Conservation (phyloP, 2,113 vertebrate species). For the Myiopsitta monachus region DNA sequence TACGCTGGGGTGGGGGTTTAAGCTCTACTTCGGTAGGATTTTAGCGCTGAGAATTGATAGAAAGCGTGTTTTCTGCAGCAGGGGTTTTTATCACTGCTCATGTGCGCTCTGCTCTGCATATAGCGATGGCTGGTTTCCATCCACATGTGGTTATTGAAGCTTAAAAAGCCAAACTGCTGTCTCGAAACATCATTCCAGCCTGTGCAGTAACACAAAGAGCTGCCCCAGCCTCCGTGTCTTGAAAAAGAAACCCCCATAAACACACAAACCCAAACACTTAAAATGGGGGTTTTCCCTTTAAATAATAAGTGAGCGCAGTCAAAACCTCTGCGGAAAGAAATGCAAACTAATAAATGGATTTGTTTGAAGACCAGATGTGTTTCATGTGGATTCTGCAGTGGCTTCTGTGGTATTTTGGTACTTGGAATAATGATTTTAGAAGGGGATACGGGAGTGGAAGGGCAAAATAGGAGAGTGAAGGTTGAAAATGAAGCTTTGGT, state of each 20-base stretch:
- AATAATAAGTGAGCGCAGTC: background rate
- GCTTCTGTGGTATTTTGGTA: constrained; percentile 63
- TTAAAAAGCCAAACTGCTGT: background rate
- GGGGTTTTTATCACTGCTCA: background rate
- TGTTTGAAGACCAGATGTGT: constrained; percentile 43
- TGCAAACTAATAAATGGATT: constrained; percentile 53
- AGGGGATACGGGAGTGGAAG: background rate
- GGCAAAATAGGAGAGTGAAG: background rate
- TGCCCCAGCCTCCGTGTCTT: background rate
- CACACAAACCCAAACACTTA: background rate
- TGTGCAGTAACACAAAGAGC: background rate
- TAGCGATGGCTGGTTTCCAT: background rate
- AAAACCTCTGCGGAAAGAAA: constrained; percentile 39
- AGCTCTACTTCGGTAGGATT: background rate
- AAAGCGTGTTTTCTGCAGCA: background rate
- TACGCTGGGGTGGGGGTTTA: background rate
- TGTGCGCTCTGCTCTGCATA: background rate
- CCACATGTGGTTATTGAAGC: background rate
- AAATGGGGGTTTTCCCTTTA: background rate
- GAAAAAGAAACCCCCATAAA: background rate
- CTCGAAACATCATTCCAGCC: background rate
- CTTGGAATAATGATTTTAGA: constrained; percentile 32
- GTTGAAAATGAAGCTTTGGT: background rate
- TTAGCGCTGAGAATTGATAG: background rate
- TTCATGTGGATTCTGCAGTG: constrained; percentile 59